Conservation (phyloP, 2,888 invertebrate species). For the Lutraria lutraria region DNA sequence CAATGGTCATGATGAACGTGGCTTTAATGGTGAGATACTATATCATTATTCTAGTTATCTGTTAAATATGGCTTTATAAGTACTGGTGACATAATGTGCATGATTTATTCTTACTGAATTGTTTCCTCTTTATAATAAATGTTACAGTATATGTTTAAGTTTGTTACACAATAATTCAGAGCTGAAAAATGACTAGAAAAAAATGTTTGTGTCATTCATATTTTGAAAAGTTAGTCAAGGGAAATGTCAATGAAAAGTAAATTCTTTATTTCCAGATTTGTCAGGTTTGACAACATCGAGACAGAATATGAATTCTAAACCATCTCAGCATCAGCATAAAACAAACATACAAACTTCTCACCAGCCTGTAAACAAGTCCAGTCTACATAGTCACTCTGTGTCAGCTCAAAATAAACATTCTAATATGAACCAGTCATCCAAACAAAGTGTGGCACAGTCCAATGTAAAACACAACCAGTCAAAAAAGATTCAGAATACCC, state of each 20-base stretch:
- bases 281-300: constrained; percentile 54
- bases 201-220: no score
- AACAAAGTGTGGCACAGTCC: constrained; percentile 37
- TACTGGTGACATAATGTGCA: no score
- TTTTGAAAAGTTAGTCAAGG: no score
- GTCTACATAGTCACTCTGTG: constrained; percentile 29
- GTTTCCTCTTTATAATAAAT: no score
- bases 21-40: constrained; percentile 32
- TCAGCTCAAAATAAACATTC: constrained; percentile 49
- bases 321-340: constrained; percentile 58
- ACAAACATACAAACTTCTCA: constrained; percentile 65
- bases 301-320: constrained; percentile 54
- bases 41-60: neutral
- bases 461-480: constrained; percentile 58
- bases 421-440: constrained; percentile 65
- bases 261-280: constrained; percentile 52
- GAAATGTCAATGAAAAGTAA: neutral
- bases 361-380: constrained; percentile 52
- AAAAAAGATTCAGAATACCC: constrained; percentile 45
- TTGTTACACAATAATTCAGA: no score
- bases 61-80: neutral
- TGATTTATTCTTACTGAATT: no score
- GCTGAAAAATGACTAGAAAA: no score
- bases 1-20: constrained; percentile 53
- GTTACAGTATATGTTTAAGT: no score